Percentiles rank a stretch among this genome's conserved stretches.
phyloP scores from a whole-genome alignment of 2,888 invertebrate genomes.

The Aproaerema taeniolella region DNA sequence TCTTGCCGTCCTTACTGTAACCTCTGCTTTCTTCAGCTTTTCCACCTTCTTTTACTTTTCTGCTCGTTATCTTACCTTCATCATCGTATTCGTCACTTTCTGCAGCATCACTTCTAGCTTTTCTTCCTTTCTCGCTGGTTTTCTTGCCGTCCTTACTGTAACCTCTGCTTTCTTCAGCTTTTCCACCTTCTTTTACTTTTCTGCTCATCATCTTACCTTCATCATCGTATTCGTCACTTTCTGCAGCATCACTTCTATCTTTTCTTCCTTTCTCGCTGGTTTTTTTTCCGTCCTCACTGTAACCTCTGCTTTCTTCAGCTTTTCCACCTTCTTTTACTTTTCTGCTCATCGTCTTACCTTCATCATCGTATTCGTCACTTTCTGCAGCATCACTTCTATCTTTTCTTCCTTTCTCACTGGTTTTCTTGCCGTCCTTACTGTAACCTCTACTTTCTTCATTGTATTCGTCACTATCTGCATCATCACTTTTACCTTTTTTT shows the following conservation, averaged over 20 bases:
- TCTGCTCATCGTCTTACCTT: not conserved
- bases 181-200: slow-evolving; percentile 6
- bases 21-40: not conserved
- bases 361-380: not conserved
- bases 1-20: slow-evolving; percentile 1
- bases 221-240: slow-evolving; percentile 1
- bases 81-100: slow-evolving; percentile 1
- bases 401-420: slow-evolving; percentile 16
- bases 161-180: slow-evolving; percentile 13
- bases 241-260: slow-evolving; percentile 10
- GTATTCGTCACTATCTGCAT: slow-evolving; percentile 8
- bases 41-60: not conserved
- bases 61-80: not conserved
- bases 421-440: slow-evolving; percentile 2
- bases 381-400: slow-evolving; percentile 9
- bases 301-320: slow-evolving; percentile 1
- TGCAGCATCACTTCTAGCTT: slow-evolving; percentile 9
- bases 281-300: slow-evolving; percentile 6
- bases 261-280: slow-evolving; percentile 2
- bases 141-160: slow-evolving; percentile 4
- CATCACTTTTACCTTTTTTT: slow-evolving; percentile 7
- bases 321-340: not conserved
- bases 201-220: slow-evolving; percentile 12
- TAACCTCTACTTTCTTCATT: not conserved
- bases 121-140: slow-evolving; percentile 20